These are phyloP conservation scores for Nasonia longicornis DNA, from an alignment of 1,140 invertebrate genomes.

Conservation along the genomic window DNA sequence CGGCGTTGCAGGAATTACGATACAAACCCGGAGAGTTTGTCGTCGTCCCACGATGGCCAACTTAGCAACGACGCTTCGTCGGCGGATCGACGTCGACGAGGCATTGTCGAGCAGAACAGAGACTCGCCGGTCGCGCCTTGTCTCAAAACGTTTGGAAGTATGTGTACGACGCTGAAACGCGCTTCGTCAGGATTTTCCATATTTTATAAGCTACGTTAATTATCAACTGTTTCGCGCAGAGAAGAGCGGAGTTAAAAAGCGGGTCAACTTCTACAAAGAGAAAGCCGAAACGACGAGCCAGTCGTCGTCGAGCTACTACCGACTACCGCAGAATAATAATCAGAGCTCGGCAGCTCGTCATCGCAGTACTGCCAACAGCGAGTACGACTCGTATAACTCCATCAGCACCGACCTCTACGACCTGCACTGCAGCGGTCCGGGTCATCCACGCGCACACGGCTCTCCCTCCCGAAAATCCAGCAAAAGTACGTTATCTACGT, in stretches of 20 bases:
- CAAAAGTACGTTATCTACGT: background rate
- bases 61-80: background rate
- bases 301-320: conserved; percentile 6
- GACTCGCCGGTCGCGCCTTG: conserved; percentile 16
- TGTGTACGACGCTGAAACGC: background rate
- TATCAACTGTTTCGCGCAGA: background rate
- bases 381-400: background rate
- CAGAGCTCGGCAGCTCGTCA: background rate
- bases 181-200: too few relatives aligned
- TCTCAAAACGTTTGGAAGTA: background rate
- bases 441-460: background rate
- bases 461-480: background rate
- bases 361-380: background rate
- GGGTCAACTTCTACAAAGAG: conserved; percentile 11
- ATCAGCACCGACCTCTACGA: too few relatives aligned
- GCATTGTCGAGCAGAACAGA: background rate
- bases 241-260: conserved; percentile 9
- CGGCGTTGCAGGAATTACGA: background rate
- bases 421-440: background rate
- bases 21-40: background rate
- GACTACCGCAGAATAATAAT: background rate
- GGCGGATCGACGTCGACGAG: background rate
- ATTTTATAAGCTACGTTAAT: background rate
- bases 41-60: background rate
- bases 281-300: background rate